Percentiles rank a stretch among this genome's conserved stretches.
Evolutionary conservation across 1,140 invertebrate genomes (phyloP).

Genomic region (Sitodiplosis mosellana): DNA sequence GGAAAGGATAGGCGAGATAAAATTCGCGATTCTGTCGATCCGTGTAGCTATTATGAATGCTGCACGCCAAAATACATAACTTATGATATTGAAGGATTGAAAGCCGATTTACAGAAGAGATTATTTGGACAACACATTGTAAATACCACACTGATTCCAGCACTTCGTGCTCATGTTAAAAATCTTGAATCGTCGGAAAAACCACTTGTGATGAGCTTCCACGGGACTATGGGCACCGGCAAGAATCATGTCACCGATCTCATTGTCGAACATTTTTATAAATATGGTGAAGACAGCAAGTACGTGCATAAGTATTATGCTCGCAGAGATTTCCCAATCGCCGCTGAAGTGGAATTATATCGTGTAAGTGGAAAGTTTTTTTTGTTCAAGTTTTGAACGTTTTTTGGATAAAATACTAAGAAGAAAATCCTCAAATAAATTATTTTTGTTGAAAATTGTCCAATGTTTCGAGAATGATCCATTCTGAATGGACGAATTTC

Average conservation of each 20-base stretch:
- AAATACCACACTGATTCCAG: conserved; percentile 22
- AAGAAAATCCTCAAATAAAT: no score
- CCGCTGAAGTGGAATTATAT: conserved; percentile 26
- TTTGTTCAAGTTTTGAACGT: no score
- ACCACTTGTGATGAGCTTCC: conserved; percentile 53
- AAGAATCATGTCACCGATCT: conserved; percentile 76
- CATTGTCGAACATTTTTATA: conserved; percentile 59
- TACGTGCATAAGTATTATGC: conserved; percentile 70
- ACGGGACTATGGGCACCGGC: conserved; percentile 65
- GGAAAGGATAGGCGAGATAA: no score
- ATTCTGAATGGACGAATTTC: no score
- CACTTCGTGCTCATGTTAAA: conserved; percentile 33
- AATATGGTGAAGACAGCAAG: conserved; percentile 49
- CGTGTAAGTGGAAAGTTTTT: no score
- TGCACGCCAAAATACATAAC: no score
- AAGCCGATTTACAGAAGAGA: conserved; percentile 11
- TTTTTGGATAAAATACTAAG: no score
- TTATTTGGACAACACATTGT: conserved; percentile 53
- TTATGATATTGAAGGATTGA: conserved; percentile 16
- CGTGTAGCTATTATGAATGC: no score
- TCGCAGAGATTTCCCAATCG: conserved; percentile 54
- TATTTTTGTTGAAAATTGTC: no score
- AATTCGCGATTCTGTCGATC: no score
- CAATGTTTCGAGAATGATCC: no score
- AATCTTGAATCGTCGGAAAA: conserved; percentile 31